Base-by-base conservation (phyloP, 2,888 invertebrate genomes). In the Agrilus mali region DNA sequence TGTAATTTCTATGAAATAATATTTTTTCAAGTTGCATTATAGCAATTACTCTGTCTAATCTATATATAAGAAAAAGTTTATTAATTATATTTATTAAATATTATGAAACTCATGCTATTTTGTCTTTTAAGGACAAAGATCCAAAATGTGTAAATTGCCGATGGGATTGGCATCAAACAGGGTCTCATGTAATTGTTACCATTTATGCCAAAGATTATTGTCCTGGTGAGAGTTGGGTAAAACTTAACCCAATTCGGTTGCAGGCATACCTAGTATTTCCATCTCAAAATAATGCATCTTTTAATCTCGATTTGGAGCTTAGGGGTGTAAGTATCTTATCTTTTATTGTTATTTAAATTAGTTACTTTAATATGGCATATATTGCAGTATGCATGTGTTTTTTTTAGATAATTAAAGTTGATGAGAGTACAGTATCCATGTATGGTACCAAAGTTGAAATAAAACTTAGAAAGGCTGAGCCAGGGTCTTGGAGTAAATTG, bases 81-180 rank as follows among this genome's bases (percentile, higher is more conserved):
- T n/a, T n/a, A n/a, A n/a, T n/a, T n/a, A n/a, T n/a, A n/a, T n/a
- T n/a, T n/a, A n/a, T n/a, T n/a, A n/a, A n/a, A n/a, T n/a, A n/a
- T n/a, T n/a, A n/a, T n/a, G n/a, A n/a, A n/a, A n/a, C n/a, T n/a
- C n/a, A n/a, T n/a, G n/a, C n/a, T n/a, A n/a, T n/a, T 10, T 27
- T 7, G 2, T 27, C 14, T 33, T 33, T 42, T 33, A 41, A 48
- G 46, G 45, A 46, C 69, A 5, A 16, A 14, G 36, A 70, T 77
- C 1, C 72, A 35, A 39, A 44, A 40, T 10, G 17, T 7, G 42
- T 48, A 12, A 38, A 78, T 45, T 95, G 95, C 60, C 78, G 94
- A 17, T 82, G 86, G 74, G 96, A 97, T 64, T 94, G 93, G 87
- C 92, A 95, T 68, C 96, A 97, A 70, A 96, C 95, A 1, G 81